A percentile compares a stretch with the other conserved stretches of the same genome.
Conservation (phyloP, 2,888 invertebrate genomes). For the Apotomis capreana region DNA sequence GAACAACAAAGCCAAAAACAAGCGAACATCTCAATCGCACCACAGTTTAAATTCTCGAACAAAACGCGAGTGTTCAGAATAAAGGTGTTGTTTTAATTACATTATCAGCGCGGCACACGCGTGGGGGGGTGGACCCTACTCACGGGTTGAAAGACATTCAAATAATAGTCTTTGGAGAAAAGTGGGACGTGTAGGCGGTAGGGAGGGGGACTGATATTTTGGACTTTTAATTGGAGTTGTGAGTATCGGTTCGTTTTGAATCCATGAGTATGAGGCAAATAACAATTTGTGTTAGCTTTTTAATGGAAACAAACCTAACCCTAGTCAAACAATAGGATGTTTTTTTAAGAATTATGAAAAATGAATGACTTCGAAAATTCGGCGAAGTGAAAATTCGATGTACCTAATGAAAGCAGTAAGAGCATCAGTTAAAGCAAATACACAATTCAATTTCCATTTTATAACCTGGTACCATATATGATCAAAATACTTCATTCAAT, state of each 20-base stretch:
- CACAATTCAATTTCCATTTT: too few species aligned
- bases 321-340: too few species aligned
- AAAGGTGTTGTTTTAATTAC: slow-evolving; percentile 84
- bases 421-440: too few species aligned
- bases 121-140: slow-evolving; percentile 75
- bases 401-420: too few species aligned
- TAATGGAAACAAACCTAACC: too few species aligned
- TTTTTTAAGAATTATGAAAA: too few species aligned
- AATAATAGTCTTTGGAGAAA: slow-evolving; percentile 80
- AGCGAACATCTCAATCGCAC: slow-evolving; percentile 30
- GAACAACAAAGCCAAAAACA: slow-evolving; percentile 3
- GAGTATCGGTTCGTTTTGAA: not conserved
- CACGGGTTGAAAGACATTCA: slow-evolving; percentile 82
- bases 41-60: slow-evolving; percentile 1
- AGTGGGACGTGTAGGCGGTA: slow-evolving; percentile 58
- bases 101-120: slow-evolving; percentile 81
- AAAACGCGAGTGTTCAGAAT: slow-evolving; percentile 55
- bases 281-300: too few species aligned
- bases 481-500: slow-evolving; percentile 1
- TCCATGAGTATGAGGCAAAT: too few species aligned
- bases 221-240: not conserved
- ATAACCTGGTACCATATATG: not conserved
- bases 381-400: too few species aligned
- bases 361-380: too few species aligned
- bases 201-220: slow-evolving; percentile 5